Evolutionary conservation across 2,113 vertebrate species (phyloP).

Genomic region (Burhinus bistriatus): DNA sequence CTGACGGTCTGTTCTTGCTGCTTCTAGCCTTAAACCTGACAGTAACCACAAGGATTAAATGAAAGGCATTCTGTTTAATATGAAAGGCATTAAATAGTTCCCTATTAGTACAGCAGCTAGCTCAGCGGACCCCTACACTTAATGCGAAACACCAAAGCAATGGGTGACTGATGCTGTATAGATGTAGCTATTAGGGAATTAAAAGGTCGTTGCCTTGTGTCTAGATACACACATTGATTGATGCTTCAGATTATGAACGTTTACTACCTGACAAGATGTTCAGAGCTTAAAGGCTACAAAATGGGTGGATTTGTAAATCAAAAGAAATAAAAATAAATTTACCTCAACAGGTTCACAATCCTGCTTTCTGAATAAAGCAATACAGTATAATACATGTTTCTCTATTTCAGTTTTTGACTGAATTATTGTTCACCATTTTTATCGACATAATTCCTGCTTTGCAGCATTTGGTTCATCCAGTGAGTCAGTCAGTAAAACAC

Average conservation of each 20-base stretch:
- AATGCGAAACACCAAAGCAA: neutral
- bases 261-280: neutral
- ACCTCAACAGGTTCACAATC: neutral
- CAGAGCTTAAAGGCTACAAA: neutral
- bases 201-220: neutral
- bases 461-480: neutral
- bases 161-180: neutral
- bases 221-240: neutral
- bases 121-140: rapidly evolving
- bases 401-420: neutral
- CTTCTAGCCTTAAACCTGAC: neutral
- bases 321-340: neutral
- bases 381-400: neutral
- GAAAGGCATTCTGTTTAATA: neutral
- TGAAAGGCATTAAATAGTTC: neutral
- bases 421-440: neutral
- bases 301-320: neutral
- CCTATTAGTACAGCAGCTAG: neutral
- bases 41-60: neutral
- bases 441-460: neutral
- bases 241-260: neutral
- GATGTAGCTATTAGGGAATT: neutral
- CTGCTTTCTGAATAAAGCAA: neutral
- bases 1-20: neutral
- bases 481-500: neutral